Base-by-base conservation (phyloP, 2,797 vertebrate genomes). In the Psittacula echo region DNA sequence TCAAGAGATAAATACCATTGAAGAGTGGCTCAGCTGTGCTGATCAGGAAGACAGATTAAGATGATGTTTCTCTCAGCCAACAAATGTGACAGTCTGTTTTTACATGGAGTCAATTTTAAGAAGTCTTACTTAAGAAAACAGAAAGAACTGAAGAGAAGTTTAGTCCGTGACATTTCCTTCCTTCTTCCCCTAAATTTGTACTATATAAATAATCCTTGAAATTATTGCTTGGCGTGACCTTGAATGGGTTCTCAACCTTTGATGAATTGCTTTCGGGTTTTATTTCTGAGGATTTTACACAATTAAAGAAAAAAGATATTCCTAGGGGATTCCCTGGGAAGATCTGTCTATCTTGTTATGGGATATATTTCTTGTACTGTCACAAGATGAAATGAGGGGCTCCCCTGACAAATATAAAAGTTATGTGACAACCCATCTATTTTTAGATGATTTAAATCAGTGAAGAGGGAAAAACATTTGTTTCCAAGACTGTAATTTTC, bases 401-500 rank as follows among this genome's bases (percentile, higher is more conserved):
- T 96, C 95, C 92, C 93, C 70, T 96, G 88, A 91, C 90, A 92
- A 72, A 82, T 85, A 85, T 81, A 90, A 95, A 95, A 97, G 94
- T 92, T 82, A 94, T 89, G 80, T 58, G 91, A 94, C 94, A 97
- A 91, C 87, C 76, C 88, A 83, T 97, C 97, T 97, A 97, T 98
- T 98, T 98, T 96, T 97, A 96, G 96, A 95, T 94, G 48, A 94
- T 96, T 96, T 97, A 97, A 98, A 97, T 97, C 94, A 96, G 34
- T 48, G 54, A 82, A 83, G 93, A 96, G 85, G 92, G 88, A 94
- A 95, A 89, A 97, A 85, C 91, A 85, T 96, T 97, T 95, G 85
- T 97, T 96, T 98, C 96, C 96, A 97, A 97, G 97, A 94, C 95
- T 93, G 78, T 87, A 97, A 97, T 98, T 98, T 98, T 98, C 98